Percentiles rank a stretch among this genome's conserved stretches.
Conservation (phyloP, 2,888 invertebrate species). For the Caenorhabditis afra region DNA sequence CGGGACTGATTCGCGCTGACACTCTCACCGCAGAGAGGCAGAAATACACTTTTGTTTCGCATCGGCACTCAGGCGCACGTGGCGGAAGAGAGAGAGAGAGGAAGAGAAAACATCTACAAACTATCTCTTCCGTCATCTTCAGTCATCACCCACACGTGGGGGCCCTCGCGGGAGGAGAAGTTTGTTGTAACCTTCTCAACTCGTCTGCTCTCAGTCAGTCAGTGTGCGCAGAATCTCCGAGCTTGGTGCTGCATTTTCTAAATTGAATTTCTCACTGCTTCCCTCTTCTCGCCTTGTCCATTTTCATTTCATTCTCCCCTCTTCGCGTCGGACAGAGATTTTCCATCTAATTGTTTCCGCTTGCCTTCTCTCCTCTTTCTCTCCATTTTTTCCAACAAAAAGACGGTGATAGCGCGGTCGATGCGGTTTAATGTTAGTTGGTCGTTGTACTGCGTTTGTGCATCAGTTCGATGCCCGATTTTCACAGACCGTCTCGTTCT, state of each 20-base stretch:
- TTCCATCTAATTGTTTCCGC: neutral
- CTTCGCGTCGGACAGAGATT: no score
- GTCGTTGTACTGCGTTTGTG: constrained; percentile 30
- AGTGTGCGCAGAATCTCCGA: neutral
- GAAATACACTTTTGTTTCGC: constrained; percentile 36
- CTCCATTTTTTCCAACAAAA: neutral
- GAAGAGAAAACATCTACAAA: constrained; percentile 57
- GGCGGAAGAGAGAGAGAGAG: constrained; percentile 25
- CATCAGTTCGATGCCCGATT: neutral
- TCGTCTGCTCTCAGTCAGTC: constrained; percentile 8
- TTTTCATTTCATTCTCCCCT: neutral
- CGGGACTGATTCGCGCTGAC: constrained; percentile 38
- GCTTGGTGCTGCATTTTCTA: neutral
- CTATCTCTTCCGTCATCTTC: constrained; percentile 48
- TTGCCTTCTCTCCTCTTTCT: neutral
- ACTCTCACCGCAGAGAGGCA: constrained; percentile 14
- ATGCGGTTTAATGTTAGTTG: constrained; percentile 21
- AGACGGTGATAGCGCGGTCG: constrained; percentile 7
- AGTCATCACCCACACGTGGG: constrained; percentile 53
- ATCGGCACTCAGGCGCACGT: constrained; percentile 44
- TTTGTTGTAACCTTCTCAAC: constrained; percentile 33
- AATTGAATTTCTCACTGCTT: neutral
- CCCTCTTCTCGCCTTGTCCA: neutral
- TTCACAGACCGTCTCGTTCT: neutral
- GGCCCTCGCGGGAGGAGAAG: constrained; percentile 11